Evolutionary conservation across 1,140 invertebrate genomes (phyloP), one percentile per base, ranked within the genome.

Genomic region (Lordiphosa stackelbergi): DNA sequence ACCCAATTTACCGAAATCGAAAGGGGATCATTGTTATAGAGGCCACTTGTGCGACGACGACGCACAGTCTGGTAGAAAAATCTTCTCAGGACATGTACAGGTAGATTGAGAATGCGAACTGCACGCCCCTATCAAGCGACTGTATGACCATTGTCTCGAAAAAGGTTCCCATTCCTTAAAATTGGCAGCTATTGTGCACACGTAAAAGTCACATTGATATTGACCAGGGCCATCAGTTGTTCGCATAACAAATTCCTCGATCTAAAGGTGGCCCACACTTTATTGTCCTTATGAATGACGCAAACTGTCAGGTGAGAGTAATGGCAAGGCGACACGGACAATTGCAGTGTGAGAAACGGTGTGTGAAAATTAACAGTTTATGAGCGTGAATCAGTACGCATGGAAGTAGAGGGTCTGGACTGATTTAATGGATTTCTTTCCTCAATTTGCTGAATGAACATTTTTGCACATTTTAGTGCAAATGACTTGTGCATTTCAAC

Each of bases 71-170:
- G 79, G 35, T 51, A 28, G 54, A 24, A 24, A 61, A 74, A 83
- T 86, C 38, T 86, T 86, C 85, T 74, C 79, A 85, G 79, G 61
- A 60, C 34, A 28, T 49, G 46, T 40, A 66, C 66, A 78, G 66
- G 51, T 66, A 79, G 59, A 45, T 68, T 38, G 42, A 45, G 54
- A 53, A 56, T 59, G 69, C 58, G 72, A 66, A 63, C 73, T 87
- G 71, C 85, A 87, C 85, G 85, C 85, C 85, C 69, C 85, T 86
- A 87, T 87, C 73, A 86, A 78, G 66, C 75, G 60, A 71, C 68
- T 62, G 46, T 54, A 65, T 61, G 59, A 52, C 52, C 64, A 73
- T 81, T 86, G 85, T 72, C 61, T 64, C 9, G 8, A 35, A 61
- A 58, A 68, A 47, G 66, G 62, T 71, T 65, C 28, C 11, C 12